These are phyloP conservation scores for Drosophila silvestris DNA, from an alignment of 2,888 invertebrate genomes.

Conservation along the genomic window DNA sequence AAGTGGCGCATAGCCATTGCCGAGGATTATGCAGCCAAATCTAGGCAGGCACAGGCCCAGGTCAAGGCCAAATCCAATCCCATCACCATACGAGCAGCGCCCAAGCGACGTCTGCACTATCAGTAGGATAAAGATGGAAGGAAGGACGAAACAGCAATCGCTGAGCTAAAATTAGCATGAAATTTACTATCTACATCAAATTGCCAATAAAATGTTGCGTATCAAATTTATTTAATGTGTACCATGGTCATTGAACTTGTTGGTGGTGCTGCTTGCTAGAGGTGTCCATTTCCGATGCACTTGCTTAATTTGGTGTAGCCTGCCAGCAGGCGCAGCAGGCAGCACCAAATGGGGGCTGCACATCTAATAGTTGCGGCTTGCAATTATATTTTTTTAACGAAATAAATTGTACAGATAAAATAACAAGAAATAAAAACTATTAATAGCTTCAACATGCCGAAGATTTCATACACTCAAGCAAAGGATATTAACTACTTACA, in stretches of 20 bases:
- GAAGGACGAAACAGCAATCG: not conserved
- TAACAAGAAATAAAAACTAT: not conserved
- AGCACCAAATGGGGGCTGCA: slow-evolving; percentile 26
- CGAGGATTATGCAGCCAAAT: slow-evolving; percentile 71
- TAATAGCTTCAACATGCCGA: not conserved
- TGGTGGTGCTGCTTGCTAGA: not conserved
- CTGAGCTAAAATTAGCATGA: slow-evolving; percentile 8
- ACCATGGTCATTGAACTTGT: slow-evolving; percentile 52
- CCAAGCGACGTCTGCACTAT: slow-evolving; percentile 68
- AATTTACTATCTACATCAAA: slow-evolving; percentile 42
- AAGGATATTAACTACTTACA: not conserved
- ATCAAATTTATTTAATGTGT: slow-evolving; percentile 33
- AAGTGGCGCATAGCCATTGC: slow-evolving; percentile 80
- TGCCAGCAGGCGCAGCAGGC: slow-evolving; percentile 51
- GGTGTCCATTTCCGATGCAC: slow-evolving; percentile 23
- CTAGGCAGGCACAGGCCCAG: slow-evolving; percentile 20
- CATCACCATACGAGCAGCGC: slow-evolving; percentile 55
- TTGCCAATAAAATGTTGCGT: slow-evolving; percentile 71
- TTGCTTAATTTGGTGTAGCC: slow-evolving; percentile 52
- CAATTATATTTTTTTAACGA: slow-evolving; percentile 63
- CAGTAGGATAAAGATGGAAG: slow-evolving; percentile 30
- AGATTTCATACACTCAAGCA: slow-evolving; percentile 1
- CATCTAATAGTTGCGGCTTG: slow-evolving; percentile 66
- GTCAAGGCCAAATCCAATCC: slow-evolving; percentile 6
- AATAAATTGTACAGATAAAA: slow-evolving; percentile 57